Percentiles rank a stretch among this genome's conserved stretches.
phyloP scores from a whole-genome alignment of 37 sponge, comb jelly and placozoan genomes.

The Ephydatia muelleri region DNA sequence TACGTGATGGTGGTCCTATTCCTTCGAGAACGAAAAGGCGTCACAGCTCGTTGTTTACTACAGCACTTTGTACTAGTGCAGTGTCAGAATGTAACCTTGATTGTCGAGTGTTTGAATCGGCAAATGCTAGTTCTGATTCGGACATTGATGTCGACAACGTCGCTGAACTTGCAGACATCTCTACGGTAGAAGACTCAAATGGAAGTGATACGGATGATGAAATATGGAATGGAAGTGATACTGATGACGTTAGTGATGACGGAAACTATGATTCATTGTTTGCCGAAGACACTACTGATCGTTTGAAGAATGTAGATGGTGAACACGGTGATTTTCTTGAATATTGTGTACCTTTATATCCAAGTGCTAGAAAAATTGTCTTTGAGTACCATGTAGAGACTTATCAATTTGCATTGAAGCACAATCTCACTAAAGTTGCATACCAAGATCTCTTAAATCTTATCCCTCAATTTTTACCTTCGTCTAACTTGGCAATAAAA shows the following conservation, averaged over 20 bases:
- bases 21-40: neutral
- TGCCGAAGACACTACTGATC: neutral
- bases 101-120: neutral
- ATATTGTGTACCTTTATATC: slow-evolving; percentile 1
- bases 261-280: neutral
- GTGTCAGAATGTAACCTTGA: neutral
- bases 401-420: neutral
- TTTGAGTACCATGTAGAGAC: slow-evolving; percentile 1
- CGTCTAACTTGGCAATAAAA: neutral
- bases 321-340: neutral
- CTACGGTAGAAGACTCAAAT: neutral
- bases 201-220: neutral
- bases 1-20: neutral
- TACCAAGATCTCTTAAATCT: slow-evolving; percentile 1
- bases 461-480: slow-evolving; percentile 1
- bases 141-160: neutral
- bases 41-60: neutral
- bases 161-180: neutral
- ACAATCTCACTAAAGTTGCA: neutral
- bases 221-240: neutral
- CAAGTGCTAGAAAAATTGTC: neutral
- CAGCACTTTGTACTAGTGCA: neutral
- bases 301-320: neutral
- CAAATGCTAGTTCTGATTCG: neutral
- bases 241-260: neutral